Evolutionary conservation across 2,797 vertebrate genomes (phyloP), one percentile per base, ranked within the genome.

Genomic region (Rhadinocentrus ornatus): DNA sequence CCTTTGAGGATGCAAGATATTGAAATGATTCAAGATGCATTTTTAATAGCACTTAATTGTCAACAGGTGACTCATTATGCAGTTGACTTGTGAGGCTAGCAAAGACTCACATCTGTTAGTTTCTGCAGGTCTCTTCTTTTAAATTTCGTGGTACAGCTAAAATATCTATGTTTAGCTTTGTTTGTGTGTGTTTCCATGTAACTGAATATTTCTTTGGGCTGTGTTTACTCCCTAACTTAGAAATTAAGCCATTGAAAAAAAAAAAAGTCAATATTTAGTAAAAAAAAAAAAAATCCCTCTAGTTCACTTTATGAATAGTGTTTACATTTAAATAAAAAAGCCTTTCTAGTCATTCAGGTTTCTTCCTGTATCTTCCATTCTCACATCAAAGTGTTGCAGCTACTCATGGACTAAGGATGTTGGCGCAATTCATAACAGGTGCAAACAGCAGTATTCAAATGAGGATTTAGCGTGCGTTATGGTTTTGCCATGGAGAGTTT

Each of bases 351-450:
- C 44, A 46, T 44, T 44, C 41, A 6, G 20, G 41, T 20, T 2
- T 44, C 41, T 41, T 41, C 0, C 4, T 24, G 24, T n/a, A 34
- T 55, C 34, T 48, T 62, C 56, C 50, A 62, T 4, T 35, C 35
- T 53, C 20, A 46, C 16, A 63, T n/a, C 44, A 64, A 54, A 52
- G 37, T 56, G 71, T 62, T 34, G 46, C 24, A 4, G 27, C 3
- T 57, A n/a, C 20, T 68, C 31, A 64, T 61, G 37, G 31, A n/a
- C n/a, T n/a, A n/a, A n/a, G n/a, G n/a, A n/a, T n/a, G n/a, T n/a
- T n/a, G n/a, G n/a, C n/a, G n/a, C n/a, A n/a, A n/a, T n/a, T n/a
- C n/a, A n/a, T 32, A n/a, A n/a, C n/a, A n/a, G n/a, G n/a, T n/a
- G n/a, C n/a, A n/a, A n/a, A n/a, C n/a, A n/a, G n/a, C n/a, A n/a